These are phyloP conservation scores for Syngnathus typhle DNA, from an alignment of 2,113 vertebrate genomes.

Conservation along the genomic window DNA sequence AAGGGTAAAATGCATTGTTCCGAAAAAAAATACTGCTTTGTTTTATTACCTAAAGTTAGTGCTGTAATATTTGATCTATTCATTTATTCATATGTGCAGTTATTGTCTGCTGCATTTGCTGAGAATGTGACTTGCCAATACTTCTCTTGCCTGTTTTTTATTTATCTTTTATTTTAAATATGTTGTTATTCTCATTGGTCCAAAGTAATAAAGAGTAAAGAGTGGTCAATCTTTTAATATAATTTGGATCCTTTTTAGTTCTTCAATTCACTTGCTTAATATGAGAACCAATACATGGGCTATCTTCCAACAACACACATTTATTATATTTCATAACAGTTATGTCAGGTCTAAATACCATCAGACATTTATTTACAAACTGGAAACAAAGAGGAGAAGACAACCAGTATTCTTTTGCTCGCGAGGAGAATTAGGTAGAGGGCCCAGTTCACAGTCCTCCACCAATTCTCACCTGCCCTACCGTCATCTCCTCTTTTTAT, in stretches of 20 bases:
- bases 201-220: slow-evolving; percentile 43
- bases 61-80: slow-evolving; percentile 19
- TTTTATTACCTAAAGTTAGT: not conserved
- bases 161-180: slow-evolving; percentile 14
- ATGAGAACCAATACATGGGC: not conserved
- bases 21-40: too few relatives aligned
- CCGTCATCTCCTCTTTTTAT: too few relatives aligned
- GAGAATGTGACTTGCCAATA: slow-evolving; percentile 12
- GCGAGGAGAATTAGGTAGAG: too few relatives aligned
- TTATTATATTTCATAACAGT: not conserved
- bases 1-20: not conserved
- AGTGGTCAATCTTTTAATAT: slow-evolving; percentile 23
- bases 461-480: too few relatives aligned
- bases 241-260: slow-evolving; percentile 7
- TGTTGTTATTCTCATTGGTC: slow-evolving; percentile 10
- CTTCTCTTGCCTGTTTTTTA: slow-evolving; percentile 34
- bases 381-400: too few relatives aligned
- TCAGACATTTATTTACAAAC: too few relatives aligned
- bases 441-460: too few relatives aligned
- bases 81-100: slow-evolving; percentile 20
- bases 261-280: not conserved
- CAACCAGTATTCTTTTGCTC: too few relatives aligned
- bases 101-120: slow-evolving; percentile 25
- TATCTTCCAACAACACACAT: not conserved
- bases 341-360: too few relatives aligned